A percentile compares a stretch with the other conserved stretches of the same genome.
These are phyloP conservation scores for Botia almorhae DNA, from an alignment of 2,797 vertebrate species.

Conservation along the genomic window DNA sequence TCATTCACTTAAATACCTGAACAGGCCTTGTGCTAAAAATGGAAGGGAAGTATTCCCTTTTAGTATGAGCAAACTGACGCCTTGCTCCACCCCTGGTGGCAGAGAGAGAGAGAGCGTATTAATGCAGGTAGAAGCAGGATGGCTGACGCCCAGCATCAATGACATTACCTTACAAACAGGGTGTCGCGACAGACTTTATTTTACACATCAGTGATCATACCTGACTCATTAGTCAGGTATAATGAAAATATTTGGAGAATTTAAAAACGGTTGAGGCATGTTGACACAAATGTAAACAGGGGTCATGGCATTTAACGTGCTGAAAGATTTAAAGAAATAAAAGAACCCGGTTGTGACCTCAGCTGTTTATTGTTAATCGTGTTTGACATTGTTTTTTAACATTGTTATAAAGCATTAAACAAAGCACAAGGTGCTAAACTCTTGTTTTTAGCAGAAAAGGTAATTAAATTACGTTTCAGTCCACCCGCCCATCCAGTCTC, in stretches of 20 bases:
- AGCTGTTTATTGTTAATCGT: background rate
- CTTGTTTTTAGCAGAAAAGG: background rate
- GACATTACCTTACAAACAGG: conserved; percentile 45
- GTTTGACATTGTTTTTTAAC: background rate
- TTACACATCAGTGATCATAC: background rate
- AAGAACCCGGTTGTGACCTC: background rate
- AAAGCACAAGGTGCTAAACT: too few species aligned
- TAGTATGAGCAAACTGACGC: conserved; percentile 43
- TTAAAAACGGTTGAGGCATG: background rate
- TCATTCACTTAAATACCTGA: background rate
- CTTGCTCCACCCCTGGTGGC: conserved; percentile 41
- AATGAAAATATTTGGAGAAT: conserved; percentile 12
- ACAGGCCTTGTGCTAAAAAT: conserved; percentile 48
- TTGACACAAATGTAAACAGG: background rate
- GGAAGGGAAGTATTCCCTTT: conserved; percentile 44
- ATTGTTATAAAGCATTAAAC: too few species aligned
- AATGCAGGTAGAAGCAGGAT: conserved; percentile 44
- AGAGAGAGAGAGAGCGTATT: conserved; percentile 26
- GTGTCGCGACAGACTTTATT: background rate
- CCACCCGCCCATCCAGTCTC: too few species aligned
- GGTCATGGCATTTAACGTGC: background rate
- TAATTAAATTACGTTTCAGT: background rate
- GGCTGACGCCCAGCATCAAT: conserved; percentile 39
- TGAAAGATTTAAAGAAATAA: background rate
- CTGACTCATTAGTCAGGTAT: background rate